Conservation (phyloP, 2,113 vertebrate species). For the Phodopus roborovskii region DNA sequence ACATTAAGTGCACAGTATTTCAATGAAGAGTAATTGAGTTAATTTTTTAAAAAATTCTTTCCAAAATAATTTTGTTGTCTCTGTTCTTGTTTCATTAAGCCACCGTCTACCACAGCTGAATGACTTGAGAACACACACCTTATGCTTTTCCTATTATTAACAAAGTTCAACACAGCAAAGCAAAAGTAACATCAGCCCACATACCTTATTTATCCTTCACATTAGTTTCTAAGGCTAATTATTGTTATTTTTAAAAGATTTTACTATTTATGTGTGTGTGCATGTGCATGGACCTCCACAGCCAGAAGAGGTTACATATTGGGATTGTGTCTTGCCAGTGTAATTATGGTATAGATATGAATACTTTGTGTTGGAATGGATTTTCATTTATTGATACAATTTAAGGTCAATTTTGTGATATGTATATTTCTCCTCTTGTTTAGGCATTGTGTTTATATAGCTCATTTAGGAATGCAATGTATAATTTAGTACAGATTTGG, state of each 20-base stretch:
- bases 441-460: too few relatives aligned
- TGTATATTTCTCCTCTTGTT: too few relatives aligned
- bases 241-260: neutral
- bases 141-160: neutral
- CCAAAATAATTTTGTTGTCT: neutral
- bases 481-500: too few relatives aligned
- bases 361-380: too few relatives aligned
- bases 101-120: neutral
- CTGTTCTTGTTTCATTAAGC: conserved; percentile 32
- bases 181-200: neutral
- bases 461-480: too few relatives aligned
- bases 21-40: neutral
- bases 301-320: neutral
- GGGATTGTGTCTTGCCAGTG: neutral
- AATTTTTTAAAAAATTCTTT: neutral
- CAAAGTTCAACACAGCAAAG: neutral
- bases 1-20: neutral
- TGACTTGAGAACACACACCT: neutral
- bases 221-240: neutral
- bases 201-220: neutral
- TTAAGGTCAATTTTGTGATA: too few relatives aligned
- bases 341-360: too few relatives aligned
- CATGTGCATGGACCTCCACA: neutral
- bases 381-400: too few relatives aligned
- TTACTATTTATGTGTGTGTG: neutral